A percentile compares a stretch with the other conserved stretches of the same genome.
Evolutionary conservation across 2,888 invertebrate species (phyloP).

Genomic region (Pyrochroa serraticornis): DNA sequence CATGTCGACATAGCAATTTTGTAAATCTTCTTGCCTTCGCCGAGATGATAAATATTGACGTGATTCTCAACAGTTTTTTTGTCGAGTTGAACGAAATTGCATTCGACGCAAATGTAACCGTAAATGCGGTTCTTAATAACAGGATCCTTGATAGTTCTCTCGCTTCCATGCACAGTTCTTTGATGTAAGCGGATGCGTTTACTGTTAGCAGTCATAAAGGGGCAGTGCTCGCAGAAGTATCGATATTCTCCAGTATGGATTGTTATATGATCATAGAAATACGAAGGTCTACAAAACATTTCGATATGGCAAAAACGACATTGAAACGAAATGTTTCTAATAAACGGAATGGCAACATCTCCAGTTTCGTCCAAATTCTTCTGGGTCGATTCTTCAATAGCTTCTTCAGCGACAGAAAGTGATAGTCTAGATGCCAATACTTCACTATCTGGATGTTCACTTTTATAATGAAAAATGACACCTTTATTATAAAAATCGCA

Average conservation of each 20-base stretch:
- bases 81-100: constrained; percentile 75
- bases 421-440: constrained; percentile 68
- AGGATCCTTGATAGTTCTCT: constrained; percentile 27
- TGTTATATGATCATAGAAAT: constrained; percentile 75
- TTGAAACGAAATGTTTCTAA: constrained; percentile 33
- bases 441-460: constrained; percentile 69
- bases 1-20: constrained; percentile 51
- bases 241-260: constrained; percentile 81
- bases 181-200: constrained; percentile 47
- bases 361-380: constrained; percentile 37
- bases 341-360: background rate
- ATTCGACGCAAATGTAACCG: constrained; percentile 70
- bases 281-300: constrained; percentile 39
- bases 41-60: constrained; percentile 63
- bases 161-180: constrained; percentile 37
- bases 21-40: constrained; percentile 57
- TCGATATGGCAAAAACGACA: constrained; percentile 54
- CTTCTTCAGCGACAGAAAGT: constrained; percentile 60
- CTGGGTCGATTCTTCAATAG: constrained; percentile 61
- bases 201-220: constrained; percentile 42
- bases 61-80: constrained; percentile 68
- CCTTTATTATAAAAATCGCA: constrained; percentile 66
- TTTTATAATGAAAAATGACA: constrained; percentile 71
- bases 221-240: constrained; percentile 69
- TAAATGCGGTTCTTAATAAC: constrained; percentile 34